Evolutionary conservation across 2,888 invertebrate species (phyloP), one percentile per base, ranked within the genome.

Genomic region (Mantis religiosa): DNA sequence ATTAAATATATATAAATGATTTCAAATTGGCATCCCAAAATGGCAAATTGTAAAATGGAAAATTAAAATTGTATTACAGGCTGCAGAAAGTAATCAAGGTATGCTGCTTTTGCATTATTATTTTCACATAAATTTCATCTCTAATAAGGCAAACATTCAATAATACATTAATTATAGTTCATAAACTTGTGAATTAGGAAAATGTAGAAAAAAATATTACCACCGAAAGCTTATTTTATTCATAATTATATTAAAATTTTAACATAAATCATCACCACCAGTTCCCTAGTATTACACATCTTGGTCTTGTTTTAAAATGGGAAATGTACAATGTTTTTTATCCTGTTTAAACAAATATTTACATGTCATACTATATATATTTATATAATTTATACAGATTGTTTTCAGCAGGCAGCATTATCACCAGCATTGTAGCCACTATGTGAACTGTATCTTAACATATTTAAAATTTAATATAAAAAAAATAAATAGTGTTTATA

Each of bases 211-310:
- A 82, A 25, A 82, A 82, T 41, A 20, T 83, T 83, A 84, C 89
- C 89, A 89, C 71, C 87, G 84, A 89, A 89, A 89, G 89, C 89
- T 83, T 89, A 87, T 84, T 89, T 89, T 89, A 89, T 89, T 89
- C 81, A 88, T 88, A 88, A 88, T 88, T 88, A 87, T 89, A 89
- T 89, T 89, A 89, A 89, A 89, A 89, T 89, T 89, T 87, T 87
- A 89, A 89, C 87, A 89, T 87, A 82, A 34, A 84, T 88, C 82
- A 85, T 88, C 47, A 85, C 82, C 85, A 88, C 88, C 88, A 85
- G 82, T 88, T 84, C 88, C 88, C 88, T 88, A 82, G 54, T 88
- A 88, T 85, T 88, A 88, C 85, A 85, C 34, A 85, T 82, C 47
- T 88, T 82, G 87, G 87, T 87, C 87, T 87, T 82, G 47, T 85